phyloP scores from a whole-genome alignment of 2,113 vertebrate species.

The Lepus europaeus region DNA sequence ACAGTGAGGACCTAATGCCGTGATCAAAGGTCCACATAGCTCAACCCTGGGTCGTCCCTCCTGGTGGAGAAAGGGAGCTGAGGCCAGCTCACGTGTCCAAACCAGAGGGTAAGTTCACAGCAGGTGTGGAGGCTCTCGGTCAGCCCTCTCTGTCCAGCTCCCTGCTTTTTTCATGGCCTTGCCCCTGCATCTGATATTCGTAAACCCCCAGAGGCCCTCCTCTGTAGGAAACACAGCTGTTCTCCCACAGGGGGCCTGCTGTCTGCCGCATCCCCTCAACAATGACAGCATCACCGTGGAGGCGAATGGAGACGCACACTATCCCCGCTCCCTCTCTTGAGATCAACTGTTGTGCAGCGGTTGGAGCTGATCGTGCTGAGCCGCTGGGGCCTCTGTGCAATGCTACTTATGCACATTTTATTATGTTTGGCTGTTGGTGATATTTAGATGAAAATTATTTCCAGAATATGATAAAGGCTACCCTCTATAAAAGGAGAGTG shows the following conservation, averaged over 20 bases:
- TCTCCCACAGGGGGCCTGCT: neutral
- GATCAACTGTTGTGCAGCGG: too few species aligned
- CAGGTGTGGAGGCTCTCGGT: neutral
- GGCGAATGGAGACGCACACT: neutral
- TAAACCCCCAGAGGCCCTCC: neutral
- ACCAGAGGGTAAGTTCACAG: neutral
- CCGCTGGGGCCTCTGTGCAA: conserved; percentile 71
- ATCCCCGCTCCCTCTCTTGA: neutral
- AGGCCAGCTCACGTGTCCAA: neutral
- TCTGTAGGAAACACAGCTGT: neutral
- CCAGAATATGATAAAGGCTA: conserved; percentile 84
- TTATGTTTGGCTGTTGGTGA: conserved; percentile 85
- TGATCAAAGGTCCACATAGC: neutral
- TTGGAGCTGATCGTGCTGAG: conserved; percentile 36
- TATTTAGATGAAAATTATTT: conserved; percentile 86
- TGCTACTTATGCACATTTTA: conserved; percentile 83
- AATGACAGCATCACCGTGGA: neutral
- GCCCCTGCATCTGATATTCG: neutral
- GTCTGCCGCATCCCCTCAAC: too few species aligned
- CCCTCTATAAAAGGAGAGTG: conserved; percentile 73
- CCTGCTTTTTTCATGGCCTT: neutral
- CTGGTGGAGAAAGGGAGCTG: neutral
- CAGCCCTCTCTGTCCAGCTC: neutral
- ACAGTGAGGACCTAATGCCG: accelerated
- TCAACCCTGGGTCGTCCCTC: neutral